Evolutionary conservation across 2,797 vertebrate genomes (phyloP).

Genomic region (Botia kubotai): DNA sequence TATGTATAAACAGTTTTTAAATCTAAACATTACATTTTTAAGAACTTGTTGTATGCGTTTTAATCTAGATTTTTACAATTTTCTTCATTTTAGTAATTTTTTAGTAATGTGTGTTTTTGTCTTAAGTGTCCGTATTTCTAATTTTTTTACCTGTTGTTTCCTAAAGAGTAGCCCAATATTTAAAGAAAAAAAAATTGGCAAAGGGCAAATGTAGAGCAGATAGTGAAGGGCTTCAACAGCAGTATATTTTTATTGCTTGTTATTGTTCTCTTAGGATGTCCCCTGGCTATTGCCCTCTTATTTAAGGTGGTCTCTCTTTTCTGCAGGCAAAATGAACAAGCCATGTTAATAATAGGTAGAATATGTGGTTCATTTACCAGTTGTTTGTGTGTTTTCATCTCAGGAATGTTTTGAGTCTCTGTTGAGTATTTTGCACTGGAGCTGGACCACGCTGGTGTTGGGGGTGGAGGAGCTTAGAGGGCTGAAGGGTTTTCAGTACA

Average conservation of each 20-base stretch:
- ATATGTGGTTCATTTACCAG: background rate
- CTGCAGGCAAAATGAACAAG: background rate
- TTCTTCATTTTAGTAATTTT: background rate
- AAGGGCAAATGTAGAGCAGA: background rate
- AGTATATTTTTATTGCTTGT: background rate
- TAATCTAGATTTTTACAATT: background rate
- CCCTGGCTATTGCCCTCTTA: background rate
- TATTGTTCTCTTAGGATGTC: conserved; percentile 11
- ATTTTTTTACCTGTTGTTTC: no score
- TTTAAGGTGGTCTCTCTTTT: background rate
- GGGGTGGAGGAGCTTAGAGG: conserved; percentile 97
- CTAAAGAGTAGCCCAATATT: no score
- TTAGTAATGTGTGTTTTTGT: no score
- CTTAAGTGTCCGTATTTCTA: no score
- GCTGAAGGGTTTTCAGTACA: conserved; percentile 97
- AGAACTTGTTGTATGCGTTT: no score
- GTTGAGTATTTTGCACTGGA: conserved; percentile 97
- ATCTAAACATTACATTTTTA: no score
- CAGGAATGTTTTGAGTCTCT: conserved; percentile 98
- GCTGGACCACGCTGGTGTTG: conserved; percentile 96
- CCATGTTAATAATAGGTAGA: background rate
- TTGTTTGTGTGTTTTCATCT: background rate
- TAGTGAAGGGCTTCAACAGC: background rate
- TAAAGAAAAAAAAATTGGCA: background rate
- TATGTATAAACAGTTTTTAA: no score